A percentile compares a stretch with the other conserved stretches of the same genome.
Evolutionary conservation across 2,797 vertebrate genomes (phyloP).

Genomic region (Denticeps clupeoides): DNA sequence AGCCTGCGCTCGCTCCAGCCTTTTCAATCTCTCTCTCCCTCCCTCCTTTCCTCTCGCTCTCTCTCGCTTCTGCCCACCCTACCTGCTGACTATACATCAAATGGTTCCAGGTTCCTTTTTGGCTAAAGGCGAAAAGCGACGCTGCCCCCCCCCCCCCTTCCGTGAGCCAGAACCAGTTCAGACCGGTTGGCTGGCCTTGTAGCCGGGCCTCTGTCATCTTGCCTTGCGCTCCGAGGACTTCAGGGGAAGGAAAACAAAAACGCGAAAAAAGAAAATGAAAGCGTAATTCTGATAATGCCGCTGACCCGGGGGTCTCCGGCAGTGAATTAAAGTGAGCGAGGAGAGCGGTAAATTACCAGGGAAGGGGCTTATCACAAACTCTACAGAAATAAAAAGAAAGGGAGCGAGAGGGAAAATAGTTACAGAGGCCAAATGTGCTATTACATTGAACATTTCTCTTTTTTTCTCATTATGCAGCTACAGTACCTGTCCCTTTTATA

Average conservation of each 20-base stretch:
- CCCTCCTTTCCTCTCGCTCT: slow-evolving; percentile 5
- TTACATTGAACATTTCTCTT: slow-evolving; percentile 10
- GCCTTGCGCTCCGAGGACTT: slow-evolving; percentile 51
- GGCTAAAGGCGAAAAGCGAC: slow-evolving; percentile 57
- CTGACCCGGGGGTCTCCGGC: slow-evolving; percentile 49
- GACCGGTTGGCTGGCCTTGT: slow-evolving; percentile 76
- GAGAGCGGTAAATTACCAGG: slow-evolving; percentile 9
- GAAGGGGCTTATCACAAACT: slow-evolving; percentile 11
- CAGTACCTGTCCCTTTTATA: background rate
- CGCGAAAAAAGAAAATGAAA: slow-evolving; percentile 39
- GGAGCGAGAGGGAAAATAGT: slow-evolving; percentile 21
- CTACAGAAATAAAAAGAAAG: slow-evolving; percentile 19
- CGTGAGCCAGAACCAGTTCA: slow-evolving; percentile 63
- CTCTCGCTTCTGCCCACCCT: slow-evolving; percentile 22
- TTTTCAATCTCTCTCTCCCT: slow-evolving; percentile 47
- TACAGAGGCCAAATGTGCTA: slow-evolving; percentile 31
- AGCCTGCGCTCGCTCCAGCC: slow-evolving; percentile 55
- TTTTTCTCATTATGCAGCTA: background rate
- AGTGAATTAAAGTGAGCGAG: slow-evolving; percentile 26
- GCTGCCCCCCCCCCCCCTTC: slow-evolving; percentile 35
- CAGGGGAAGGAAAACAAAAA: slow-evolving; percentile 33
- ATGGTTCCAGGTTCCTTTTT: slow-evolving; percentile 63
- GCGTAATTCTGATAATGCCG: slow-evolving; percentile 47
- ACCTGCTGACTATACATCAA: slow-evolving; percentile 71
- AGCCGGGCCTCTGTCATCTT: slow-evolving; percentile 63